Evolutionary conservation across 2,797 vertebrate species (phyloP).

Genomic region (Sebastes paucispinis): DNA sequence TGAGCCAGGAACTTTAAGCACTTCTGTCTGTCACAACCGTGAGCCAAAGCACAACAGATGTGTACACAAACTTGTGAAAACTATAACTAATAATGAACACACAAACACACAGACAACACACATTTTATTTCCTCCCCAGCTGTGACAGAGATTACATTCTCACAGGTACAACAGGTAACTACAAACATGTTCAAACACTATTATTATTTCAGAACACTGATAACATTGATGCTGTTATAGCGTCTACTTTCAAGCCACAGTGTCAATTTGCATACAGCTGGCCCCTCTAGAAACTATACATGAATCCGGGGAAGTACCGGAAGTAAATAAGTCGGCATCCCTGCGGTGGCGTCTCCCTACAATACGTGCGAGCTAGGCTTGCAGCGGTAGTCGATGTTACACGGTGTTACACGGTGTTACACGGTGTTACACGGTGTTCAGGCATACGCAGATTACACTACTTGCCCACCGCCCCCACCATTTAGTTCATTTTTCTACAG

Average conservation of each 20-base stretch:
- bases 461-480: no score
- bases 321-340: no score
- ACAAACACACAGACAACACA: neutral
- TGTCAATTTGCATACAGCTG: neutral
- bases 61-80: slow-evolving; percentile 33
- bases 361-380: no score
- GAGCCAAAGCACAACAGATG: slow-evolving; percentile 60
- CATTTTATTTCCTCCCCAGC: neutral
- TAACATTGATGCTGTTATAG: neutral
- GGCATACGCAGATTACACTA: no score
- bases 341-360: no score
- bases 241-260: neutral
- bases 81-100: neutral
- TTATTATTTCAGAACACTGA: neutral
- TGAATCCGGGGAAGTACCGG: no score
- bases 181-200: neutral
- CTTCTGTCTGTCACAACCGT: slow-evolving; percentile 65
- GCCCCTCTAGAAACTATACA: neutral
- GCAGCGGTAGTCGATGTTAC: no score
- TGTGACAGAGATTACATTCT: neutral
- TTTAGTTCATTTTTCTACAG: neutral
- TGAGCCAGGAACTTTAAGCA: slow-evolving; percentile 67
- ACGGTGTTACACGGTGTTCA: no score
- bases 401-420: no score
- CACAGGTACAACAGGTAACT: neutral